Conservation (phyloP, 1,140 invertebrate genomes). For the Brachionus plicatilis region DNA sequence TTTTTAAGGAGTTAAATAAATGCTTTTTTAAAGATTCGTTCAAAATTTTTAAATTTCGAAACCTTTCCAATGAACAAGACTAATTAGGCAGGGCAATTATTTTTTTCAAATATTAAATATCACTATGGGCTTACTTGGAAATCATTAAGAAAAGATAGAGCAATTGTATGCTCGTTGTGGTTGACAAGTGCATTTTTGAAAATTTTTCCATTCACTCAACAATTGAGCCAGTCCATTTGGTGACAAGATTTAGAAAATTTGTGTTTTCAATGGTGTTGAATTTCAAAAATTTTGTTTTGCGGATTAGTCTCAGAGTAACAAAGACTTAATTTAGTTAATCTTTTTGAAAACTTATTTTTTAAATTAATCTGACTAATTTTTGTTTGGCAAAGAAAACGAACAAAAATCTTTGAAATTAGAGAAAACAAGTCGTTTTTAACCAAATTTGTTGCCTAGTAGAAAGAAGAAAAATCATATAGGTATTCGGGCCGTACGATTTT, state of each 20-base stretch:
- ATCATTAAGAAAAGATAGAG: background rate
- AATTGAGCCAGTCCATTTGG: background rate
- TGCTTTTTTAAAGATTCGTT: no score
- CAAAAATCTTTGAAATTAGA: constrained; percentile 25
- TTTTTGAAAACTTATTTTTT: background rate
- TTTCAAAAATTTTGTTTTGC: background rate
- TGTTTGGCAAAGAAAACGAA: background rate
- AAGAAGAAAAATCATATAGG: background rate
- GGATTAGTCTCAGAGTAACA: background rate
- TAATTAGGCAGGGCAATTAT: background rate
- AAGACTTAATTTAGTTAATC: background rate
- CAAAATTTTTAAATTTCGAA: background rate
- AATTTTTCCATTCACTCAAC: background rate
- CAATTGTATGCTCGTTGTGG: background rate
- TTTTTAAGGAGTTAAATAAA: no score
- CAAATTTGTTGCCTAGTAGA: constrained; percentile 17
- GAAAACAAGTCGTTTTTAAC: background rate
- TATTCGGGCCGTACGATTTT: background rate
- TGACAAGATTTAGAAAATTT: background rate
- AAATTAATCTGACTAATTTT: constrained; percentile 7
- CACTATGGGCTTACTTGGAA: background rate
- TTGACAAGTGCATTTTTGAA: background rate
- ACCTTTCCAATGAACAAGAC: background rate
- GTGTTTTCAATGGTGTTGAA: background rate
- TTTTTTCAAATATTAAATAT: background rate